Evolutionary conservation across 2,888 invertebrate genomes (phyloP).

Genomic region (Choristoneura rosaceana): DNA sequence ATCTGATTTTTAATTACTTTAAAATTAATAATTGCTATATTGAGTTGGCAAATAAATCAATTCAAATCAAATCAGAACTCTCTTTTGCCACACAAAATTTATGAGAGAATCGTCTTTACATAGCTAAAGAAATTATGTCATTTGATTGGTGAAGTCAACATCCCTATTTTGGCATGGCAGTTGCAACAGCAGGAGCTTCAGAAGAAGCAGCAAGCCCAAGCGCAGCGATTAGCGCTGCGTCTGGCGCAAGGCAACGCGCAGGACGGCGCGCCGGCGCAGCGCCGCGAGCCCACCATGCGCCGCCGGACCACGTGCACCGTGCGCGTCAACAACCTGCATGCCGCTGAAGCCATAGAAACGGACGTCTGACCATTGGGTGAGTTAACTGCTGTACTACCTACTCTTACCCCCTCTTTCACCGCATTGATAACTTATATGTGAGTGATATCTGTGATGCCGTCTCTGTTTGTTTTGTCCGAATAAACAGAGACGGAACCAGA

Average conservation of each 20-base stretch:
- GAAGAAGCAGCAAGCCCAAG: constrained; percentile 55
- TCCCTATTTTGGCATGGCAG: constrained; percentile 49
- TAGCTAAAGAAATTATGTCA: no score
- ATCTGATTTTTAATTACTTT: no score
- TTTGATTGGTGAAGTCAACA: no score
- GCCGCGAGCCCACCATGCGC: constrained; percentile 57
- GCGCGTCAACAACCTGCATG: constrained; percentile 79
- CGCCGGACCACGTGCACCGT: constrained; percentile 74
- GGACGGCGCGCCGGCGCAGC: constrained; percentile 43
- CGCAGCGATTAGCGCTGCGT: constrained; percentile 43
- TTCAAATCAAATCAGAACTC: no score
- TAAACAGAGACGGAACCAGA: no score
- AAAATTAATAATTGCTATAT: no score
- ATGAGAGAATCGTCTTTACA: no score
- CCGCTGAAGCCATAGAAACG: constrained; percentile 95
- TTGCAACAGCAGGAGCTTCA: constrained; percentile 70
- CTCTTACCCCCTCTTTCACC: not conserved
- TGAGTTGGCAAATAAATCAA: no score
- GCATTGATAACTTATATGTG: no score
- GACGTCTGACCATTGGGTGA: constrained; percentile 98
- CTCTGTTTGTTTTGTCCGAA: no score
- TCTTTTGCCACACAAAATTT: no score
- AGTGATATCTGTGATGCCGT: no score
- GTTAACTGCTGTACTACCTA: constrained; percentile 47
- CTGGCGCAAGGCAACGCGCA: constrained; percentile 45